Evolutionary conservation across 2,113 vertebrate genomes (phyloP).

Genomic region (Ibidorhyncha struthersii): DNA sequence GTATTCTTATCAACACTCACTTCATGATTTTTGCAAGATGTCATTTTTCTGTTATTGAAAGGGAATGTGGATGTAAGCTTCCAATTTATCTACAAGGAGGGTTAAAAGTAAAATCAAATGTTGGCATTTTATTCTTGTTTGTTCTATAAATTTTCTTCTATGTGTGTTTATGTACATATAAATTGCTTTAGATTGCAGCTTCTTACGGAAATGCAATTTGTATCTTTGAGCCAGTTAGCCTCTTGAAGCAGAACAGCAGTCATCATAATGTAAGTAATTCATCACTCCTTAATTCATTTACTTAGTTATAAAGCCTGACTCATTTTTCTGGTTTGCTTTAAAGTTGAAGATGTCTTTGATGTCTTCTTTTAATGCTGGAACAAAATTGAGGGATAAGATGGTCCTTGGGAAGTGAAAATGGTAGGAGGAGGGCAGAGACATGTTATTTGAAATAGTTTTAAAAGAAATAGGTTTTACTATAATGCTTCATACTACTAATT

Average conservation of each 20-base stretch:
- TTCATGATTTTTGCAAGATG: not conserved
- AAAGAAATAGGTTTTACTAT: not conserved
- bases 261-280: slow-evolving; percentile 80
- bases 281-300: not conserved
- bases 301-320: not conserved
- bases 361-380: not conserved
- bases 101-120: not conserved
- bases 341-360: not conserved
- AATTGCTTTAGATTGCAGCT: slow-evolving; percentile 89
- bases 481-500: not conserved
- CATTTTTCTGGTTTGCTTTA: not conserved
- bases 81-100: not conserved
- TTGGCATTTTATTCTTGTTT: not conserved
- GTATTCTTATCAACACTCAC: not conserved
- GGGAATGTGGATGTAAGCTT: not conserved
- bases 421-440: not conserved
- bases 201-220: slow-evolving; percentile 92
- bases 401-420: not conserved
- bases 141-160: not conserved
- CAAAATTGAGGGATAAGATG: not conserved
- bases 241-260: slow-evolving; percentile 79
- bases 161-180: not conserved
- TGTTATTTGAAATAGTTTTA: not conserved
- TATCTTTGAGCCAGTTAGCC: slow-evolving; percentile 90
- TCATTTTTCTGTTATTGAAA: not conserved